Base-by-base conservation (phyloP, 2,888 invertebrate genomes). In the Clunio marinus region DNA sequence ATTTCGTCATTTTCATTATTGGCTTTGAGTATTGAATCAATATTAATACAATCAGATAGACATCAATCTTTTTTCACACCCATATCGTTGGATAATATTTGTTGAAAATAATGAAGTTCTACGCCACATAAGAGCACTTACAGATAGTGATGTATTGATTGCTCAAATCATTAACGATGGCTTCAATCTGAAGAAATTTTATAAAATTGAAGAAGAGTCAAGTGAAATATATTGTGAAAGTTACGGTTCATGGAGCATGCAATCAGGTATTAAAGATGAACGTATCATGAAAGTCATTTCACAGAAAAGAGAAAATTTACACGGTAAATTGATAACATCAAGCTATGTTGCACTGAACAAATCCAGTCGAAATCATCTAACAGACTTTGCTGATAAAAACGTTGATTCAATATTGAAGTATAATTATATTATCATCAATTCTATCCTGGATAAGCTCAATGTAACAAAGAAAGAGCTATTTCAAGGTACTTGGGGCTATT, bases 41-140 rank as follows among this genome's bases (percentile, higher is more conserved):
- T 22, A 17, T 17, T 8, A n/a, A n/a, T n/a, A 7, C 15, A 7
- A 7, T 17, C 22, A 51, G 17, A 51, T 51, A 51, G 20, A 32
- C 10, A 32, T 7, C 10, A 4, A 32, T 32, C 17, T 63, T 1
- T 63, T 63, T 15, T 20, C 25, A 2, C 63, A 63, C 7, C 63
- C 63, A 2, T 63, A 46, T 46, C 63, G 63, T 2, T 63, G 63
- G 63, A 63, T 63, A 46, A 41, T 63, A 20, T 63, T 63, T 37
- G 37, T 24, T 15, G 45, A 45, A 15, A 22, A 63, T 63, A 46
- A 20, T 46, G 15, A 17, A 28, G 25, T 46, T 27, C 46, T 63
- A 20, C 15, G 10, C 8, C 45, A 37, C 17, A 63, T 63, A 17
- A n/a, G 20, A 25, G 63, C 63, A 27, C 25, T 63, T 10, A 20